A percentile compares a stretch with the other conserved stretches of the same genome.
Evolutionary conservation across 1,140 invertebrate species (phyloP).

Genomic region (Papilio dardanus): DNA sequence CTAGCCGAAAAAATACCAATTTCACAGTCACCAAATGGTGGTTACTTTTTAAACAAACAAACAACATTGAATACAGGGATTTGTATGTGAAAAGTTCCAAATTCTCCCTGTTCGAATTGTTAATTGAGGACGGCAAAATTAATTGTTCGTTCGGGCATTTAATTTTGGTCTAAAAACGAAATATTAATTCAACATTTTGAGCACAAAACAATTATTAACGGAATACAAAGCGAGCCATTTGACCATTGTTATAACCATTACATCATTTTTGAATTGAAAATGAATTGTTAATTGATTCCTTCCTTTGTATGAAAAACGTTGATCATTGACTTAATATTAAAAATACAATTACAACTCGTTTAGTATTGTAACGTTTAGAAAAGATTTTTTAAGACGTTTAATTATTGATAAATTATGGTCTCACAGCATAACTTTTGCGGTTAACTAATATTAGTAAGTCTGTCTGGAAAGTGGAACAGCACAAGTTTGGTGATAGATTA

Average conservation of each 20-base stretch:
- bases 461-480: constrained; percentile 12
- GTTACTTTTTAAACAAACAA: not conserved
- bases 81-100: constrained; percentile 11
- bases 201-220: constrained; percentile 8
- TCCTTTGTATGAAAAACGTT: not conserved
- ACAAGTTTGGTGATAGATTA: constrained; percentile 23
- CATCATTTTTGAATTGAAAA: not conserved
- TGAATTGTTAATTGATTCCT: not conserved
- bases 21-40: not conserved
- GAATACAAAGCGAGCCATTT: constrained; percentile 1
- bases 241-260: not conserved
- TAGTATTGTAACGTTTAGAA: too few species aligned
- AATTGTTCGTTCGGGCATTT: constrained; percentile 18
- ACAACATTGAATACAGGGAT: not conserved
- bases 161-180: not conserved
- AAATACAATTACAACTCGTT: too few species aligned
- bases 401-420: not conserved
- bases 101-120: constrained; percentile 13
- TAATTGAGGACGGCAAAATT: constrained; percentile 13
- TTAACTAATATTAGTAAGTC: not conserved
- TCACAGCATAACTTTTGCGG: not conserved
- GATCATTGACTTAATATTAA: not conserved
- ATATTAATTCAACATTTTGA: constrained; percentile 7
- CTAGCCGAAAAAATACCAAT: too few species aligned
- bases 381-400: not conserved